These are phyloP conservation scores for Margaritifera margaritifera DNA, from an alignment of 2,888 invertebrate species.

Conservation along the genomic window DNA sequence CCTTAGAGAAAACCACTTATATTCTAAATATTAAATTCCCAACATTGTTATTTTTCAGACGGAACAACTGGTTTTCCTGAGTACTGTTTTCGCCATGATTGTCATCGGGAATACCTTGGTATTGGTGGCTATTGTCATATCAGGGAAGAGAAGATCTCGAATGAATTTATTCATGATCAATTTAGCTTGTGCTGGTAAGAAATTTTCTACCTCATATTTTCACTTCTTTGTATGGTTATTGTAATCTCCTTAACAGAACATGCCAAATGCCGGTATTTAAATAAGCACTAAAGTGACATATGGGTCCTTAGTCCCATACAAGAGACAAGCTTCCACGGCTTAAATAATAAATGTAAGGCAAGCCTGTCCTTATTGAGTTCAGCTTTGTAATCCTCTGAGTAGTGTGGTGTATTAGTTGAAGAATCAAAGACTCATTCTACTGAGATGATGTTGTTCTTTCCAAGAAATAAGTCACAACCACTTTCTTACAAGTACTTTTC, in stretches of 20 bases:
- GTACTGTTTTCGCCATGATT: conserved; percentile 88
- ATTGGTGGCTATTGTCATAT: conserved; percentile 85
- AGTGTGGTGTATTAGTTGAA: too few species aligned
- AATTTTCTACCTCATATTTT: neutral
- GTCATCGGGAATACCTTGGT: conserved; percentile 91
- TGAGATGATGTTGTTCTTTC: too few species aligned
- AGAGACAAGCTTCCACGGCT: too few species aligned
- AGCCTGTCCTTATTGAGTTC: too few species aligned
- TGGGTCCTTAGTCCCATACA: too few species aligned
- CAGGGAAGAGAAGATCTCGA: conserved; percentile 86
- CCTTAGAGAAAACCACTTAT: too few species aligned
- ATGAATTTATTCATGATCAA: conserved; percentile 98
- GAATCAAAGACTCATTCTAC: too few species aligned
- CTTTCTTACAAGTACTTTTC: too few species aligned
- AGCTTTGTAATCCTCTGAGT: too few species aligned
- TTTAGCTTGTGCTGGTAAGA: conserved; percentile 90
- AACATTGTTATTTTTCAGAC: conserved; percentile 70
- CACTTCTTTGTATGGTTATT: neutral
- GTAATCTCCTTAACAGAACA: neutral
- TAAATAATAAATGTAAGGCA: too few species aligned
- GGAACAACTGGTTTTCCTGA: conserved; percentile 90
- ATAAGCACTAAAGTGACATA: neutral
- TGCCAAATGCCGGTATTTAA: neutral
- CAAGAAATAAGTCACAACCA: too few species aligned
- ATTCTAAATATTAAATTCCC: too few species aligned